phyloP scores from a whole-genome alignment of 2,797 vertebrate genomes.

The Lepilemur septentrionalis region DNA sequence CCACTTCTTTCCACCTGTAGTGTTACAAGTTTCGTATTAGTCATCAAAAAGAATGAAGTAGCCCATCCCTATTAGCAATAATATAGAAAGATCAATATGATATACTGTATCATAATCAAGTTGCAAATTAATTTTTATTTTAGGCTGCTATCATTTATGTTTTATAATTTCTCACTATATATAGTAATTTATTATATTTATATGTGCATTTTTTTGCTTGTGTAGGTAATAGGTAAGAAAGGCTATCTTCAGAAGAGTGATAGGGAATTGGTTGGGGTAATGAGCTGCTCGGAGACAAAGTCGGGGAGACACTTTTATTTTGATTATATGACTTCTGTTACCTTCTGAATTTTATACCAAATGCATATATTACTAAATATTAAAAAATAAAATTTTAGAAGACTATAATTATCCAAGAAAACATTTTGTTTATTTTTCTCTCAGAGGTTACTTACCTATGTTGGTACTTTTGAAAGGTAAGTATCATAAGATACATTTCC shows the following conservation, averaged over 20 bases:
- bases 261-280: background rate
- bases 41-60: background rate
- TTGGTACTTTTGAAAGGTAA: background rate
- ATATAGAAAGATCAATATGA: background rate
- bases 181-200: background rate
- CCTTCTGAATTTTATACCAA: background rate
- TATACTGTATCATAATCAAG: background rate
- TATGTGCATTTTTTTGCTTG: background rate
- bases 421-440: background rate
- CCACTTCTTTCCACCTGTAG: background rate
- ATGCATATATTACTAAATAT: background rate
- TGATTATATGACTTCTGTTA: background rate
- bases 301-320: background rate
- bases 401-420: background rate
- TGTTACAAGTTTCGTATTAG: background rate
- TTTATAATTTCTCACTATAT: background rate
- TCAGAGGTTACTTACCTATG: background rate
- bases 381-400: conserved; percentile 26
- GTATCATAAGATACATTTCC: conserved; percentile 1
- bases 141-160: background rate
- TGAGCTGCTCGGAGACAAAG: background rate
- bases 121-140: background rate
- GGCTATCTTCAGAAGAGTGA: background rate
- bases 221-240: background rate
- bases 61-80: background rate